These are phyloP conservation scores for Leptopterna dolabrata DNA, from an alignment of 2,888 invertebrate genomes.

Conservation along the genomic window DNA sequence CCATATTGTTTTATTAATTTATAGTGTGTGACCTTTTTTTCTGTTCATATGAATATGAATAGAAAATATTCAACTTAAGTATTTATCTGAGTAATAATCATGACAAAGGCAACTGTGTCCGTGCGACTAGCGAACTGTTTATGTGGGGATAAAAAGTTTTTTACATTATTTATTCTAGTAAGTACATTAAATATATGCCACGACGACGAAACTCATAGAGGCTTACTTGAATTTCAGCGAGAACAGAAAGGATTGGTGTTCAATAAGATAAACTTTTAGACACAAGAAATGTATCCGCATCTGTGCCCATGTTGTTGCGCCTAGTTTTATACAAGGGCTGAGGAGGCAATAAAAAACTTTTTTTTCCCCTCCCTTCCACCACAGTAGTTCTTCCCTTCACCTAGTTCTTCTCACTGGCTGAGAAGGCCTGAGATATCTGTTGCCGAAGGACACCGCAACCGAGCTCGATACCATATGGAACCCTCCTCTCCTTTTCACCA, in stretches of 20 bases:
- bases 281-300: not conserved
- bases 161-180: too few relatives aligned
- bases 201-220: too few relatives aligned
- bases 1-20: too few relatives aligned
- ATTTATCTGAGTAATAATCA: too few relatives aligned
- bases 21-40: too few relatives aligned
- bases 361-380: not conserved
- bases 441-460: slow-evolving; percentile 11
- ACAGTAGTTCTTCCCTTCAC: not conserved
- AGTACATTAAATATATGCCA: too few relatives aligned
- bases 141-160: too few relatives aligned
- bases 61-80: too few relatives aligned
- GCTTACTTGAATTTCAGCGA: not conserved
- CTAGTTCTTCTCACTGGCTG: not conserved
- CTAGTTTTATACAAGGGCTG: not conserved
- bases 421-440: not conserved
- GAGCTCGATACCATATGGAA: slow-evolving; percentile 2
- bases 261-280: not conserved
- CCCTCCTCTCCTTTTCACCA: not conserved
- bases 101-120: too few relatives aligned
- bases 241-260: not conserved
- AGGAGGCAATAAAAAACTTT: not conserved
- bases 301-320: slow-evolving; percentile 3
- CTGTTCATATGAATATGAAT: too few relatives aligned
- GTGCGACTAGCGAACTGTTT: too few relatives aligned